Evolutionary conservation across 2,797 vertebrate species (phyloP), one percentile per base, ranked within the genome.

Genomic region (Enteromius unitaeniatus): DNA sequence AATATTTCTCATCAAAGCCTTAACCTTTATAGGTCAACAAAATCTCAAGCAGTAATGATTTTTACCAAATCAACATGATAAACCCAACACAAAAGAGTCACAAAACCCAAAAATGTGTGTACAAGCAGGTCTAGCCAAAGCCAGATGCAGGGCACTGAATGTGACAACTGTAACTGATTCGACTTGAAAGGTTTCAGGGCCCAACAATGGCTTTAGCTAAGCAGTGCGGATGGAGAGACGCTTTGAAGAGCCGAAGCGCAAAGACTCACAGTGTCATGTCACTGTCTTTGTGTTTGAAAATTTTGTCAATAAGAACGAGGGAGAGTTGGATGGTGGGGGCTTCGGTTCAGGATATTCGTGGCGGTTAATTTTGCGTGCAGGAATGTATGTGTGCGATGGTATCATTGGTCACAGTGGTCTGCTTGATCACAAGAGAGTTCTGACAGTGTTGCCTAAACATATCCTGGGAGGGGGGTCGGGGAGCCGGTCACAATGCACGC

Each of bases 111-210:
- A 81, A 82, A 77, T 31, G 8, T 31, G 23, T 31, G 49, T 78
- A 77, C 28, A 75, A 62, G 58, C 69, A 75, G 64, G 49, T 60
- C 31, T 40, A 64, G 58, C 23, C 60, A 49, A 84, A 72, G 55
- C 77, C 60, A 51, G 60, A 45, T 26, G 34, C 51, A 84, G 78
- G 40, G 78, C 26, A 60, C 78, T 68, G 28, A 70, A 81, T 78
- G 84, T 51, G 74, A 79, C 73, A 83, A 86, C 86, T 87, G 89
- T 84, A 83, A 88, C 85, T 81, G 86, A 89, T 89, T 86, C 17
- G 40, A 72, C 83, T 72, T 82, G 87, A 89, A 85, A 79, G 85
- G 78, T 88, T 82, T 34, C 51, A 76, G 81, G 84, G 60, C 77
- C 74, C 83, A 76, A 88, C 86, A 89, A 89, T 81, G 82, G 49